Evolutionary conservation across 2,113 vertebrate genomes (phyloP), one percentile per base, ranked within the genome.

Genomic region (Pyrgilauda ruficollis): DNA sequence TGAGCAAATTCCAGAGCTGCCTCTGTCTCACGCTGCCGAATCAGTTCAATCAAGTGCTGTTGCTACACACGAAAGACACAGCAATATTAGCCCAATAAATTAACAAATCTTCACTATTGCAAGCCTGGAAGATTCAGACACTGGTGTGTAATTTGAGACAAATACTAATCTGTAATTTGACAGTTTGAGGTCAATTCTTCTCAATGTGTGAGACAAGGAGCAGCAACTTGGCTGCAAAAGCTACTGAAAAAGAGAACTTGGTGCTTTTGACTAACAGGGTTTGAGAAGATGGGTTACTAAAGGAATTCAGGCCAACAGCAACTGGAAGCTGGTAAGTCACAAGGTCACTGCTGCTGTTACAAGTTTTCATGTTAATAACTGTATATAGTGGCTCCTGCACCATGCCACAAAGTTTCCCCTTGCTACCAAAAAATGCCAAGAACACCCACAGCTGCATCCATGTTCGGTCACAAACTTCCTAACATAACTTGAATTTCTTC

Each of bases 41-140:
- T 99, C 97, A 99, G 97, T 97, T 99, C 99, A 5, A 99, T 99
- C 96, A 99, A 97, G 97, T 99, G 99, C 96, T 99, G 99, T 94
- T 99, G 99, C 99, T 99, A 92, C 75, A 93, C 19, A 24, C 1
- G 12, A 79, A 81, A 82, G 75, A 87, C 69, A 89, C 9, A 39
- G 88, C 20, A 49, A 78, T 27, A 50, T 93, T 37, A 95, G n/a
- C 59, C 47, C 47, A 46, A 53, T 18, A 79, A 83, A 80, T 66
- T 13, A 74, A 53, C 30, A 78, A 13, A 86, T 35, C 75, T 55
- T 27, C 59, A 55, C 63, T 30, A 46, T 33, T 85, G 64, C 90
- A 35, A 50, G 39, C 22, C 41, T 33, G 19, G 6, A 23, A 68
- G 39, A 33, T 72, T 76, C 75, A 77, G 67, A n/a, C 35, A 19